These are phyloP conservation scores for Lissocephala sabroskyi DNA, from an alignment of 2,888 invertebrate species.

Conservation along the genomic window DNA sequence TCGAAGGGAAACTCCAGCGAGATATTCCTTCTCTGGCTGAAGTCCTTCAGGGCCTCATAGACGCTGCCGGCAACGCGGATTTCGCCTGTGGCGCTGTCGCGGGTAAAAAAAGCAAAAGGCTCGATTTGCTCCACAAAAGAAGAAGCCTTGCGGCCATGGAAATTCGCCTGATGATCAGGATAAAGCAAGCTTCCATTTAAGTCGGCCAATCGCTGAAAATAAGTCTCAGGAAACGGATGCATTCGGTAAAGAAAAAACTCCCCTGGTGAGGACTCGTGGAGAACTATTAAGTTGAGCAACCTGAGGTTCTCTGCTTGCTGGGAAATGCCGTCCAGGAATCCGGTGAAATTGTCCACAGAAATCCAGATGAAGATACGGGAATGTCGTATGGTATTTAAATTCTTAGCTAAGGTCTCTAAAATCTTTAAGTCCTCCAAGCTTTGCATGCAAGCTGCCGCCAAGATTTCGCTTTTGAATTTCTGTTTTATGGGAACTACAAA, in stretches of 20 bases:
- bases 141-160: constrained; percentile 18
- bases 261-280: background rate
- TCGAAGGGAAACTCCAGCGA: too few species aligned
- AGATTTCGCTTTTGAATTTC: background rate
- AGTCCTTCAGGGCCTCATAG: background rate
- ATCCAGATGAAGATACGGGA: constrained; percentile 32
- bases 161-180: constrained; percentile 18
- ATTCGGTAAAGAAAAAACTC: constrained; percentile 4
- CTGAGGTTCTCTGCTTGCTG: constrained; percentile 1
- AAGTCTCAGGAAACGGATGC: constrained; percentile 31
- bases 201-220: background rate
- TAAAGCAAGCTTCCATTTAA: constrained; percentile 5
- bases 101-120: constrained; percentile 10
- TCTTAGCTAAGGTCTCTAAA: constrained; percentile 19
- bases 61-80: background rate
- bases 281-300: constrained; percentile 21
- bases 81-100: constrained; percentile 16
- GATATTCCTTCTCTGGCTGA: constrained; percentile 23
- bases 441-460: constrained; percentile 28
- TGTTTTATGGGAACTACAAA: too few species aligned
- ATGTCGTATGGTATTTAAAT: constrained; percentile 24
- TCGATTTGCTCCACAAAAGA: constrained; percentile 7
- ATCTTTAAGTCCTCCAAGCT: constrained; percentile 12
- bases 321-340: background rate
- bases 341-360: accelerated